These are phyloP conservation scores for Zingel zingel DNA, from an alignment of 2,113 vertebrate genomes.

Conservation along the genomic window DNA sequence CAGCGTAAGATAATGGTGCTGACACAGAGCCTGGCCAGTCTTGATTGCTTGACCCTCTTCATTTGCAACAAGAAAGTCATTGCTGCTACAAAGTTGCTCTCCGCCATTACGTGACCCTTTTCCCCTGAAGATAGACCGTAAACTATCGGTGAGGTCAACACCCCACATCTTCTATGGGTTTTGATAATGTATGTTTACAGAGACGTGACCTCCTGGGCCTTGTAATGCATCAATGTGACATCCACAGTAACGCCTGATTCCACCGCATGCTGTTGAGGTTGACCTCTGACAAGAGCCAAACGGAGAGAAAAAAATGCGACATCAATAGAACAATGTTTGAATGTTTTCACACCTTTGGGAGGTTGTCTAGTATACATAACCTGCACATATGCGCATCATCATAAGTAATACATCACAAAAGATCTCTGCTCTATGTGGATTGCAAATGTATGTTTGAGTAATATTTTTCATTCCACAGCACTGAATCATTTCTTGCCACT, in stretches of 20 bases:
- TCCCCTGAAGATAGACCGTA: conserved; percentile 79
- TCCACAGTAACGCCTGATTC: conserved; percentile 94
- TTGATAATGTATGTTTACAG: conserved; percentile 99
- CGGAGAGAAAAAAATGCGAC: conserved; percentile 76
- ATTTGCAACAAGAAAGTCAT: conserved; percentile 89
- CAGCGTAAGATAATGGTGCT: conserved; percentile 88
- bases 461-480: conserved; percentile 48
- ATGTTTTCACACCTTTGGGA: conserved; percentile 76
- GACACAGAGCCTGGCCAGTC: conserved; percentile 87
- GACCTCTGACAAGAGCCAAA: conserved; percentile 86
- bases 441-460: conserved; percentile 57
- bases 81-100: conserved; percentile 81
- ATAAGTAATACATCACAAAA: conserved; percentile 63
- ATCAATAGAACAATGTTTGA: conserved; percentile 84
- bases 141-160: conserved; percentile 89
- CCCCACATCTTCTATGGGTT: conserved; percentile 95
- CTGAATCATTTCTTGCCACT: conserved; percentile 63
- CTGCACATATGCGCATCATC: conserved; percentile 65
- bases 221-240: conserved; percentile 98
- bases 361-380: conserved; percentile 62
- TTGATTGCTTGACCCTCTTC: conserved; percentile 94
- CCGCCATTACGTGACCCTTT: conserved; percentile 65
- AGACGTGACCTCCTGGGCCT: conserved; percentile 94
- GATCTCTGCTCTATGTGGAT: conserved; percentile 30
- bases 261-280: conserved; percentile 83